These are phyloP conservation scores for Lethenteron camtschaticum DNA, from an alignment of 2,113 vertebrate genomes.

Conservation along the genomic window DNA sequence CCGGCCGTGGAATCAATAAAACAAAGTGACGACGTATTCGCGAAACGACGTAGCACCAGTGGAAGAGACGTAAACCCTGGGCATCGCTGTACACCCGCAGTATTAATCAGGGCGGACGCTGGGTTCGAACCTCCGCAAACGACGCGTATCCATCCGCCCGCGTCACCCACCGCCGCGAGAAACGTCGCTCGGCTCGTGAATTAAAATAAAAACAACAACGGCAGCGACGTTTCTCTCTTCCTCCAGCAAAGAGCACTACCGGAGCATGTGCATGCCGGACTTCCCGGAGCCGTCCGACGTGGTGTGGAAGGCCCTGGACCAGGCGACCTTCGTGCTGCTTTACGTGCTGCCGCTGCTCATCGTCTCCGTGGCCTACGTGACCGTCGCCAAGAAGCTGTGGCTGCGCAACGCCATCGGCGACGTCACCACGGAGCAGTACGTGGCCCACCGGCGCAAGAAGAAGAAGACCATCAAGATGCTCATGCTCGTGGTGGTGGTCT, in stretches of 20 bases:
- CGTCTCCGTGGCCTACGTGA: slow-evolving; percentile 26
- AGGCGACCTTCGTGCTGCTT: slow-evolving; percentile 32
- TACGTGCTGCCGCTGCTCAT: slow-evolving; percentile 34
- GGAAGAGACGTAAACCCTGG: too few relatives aligned
- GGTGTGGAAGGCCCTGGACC: slow-evolving; percentile 40
- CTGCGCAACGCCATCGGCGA: slow-evolving; percentile 31
- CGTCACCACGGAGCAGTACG: slow-evolving; percentile 33
- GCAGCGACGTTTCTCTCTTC: slow-evolving; percentile 11
- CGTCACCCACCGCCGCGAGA: too few relatives aligned
- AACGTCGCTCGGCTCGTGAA: too few relatives aligned
- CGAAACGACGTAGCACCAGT: too few relatives aligned
- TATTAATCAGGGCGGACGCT: too few relatives aligned
- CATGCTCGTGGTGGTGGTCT: slow-evolving; percentile 31
- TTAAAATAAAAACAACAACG: too few relatives aligned
- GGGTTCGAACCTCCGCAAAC: too few relatives aligned
- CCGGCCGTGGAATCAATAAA: too few relatives aligned
- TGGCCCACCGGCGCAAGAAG: slow-evolving; percentile 31
- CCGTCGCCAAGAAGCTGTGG: slow-evolving; percentile 41
- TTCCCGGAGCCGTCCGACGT: slow-evolving; percentile 35
- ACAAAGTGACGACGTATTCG: too few relatives aligned
- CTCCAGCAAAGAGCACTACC: slow-evolving; percentile 24
- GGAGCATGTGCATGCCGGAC: slow-evolving; percentile 30
- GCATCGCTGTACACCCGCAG: too few relatives aligned
- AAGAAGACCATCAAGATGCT: slow-evolving; percentile 40
- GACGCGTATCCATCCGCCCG: too few relatives aligned